Evolutionary conservation across 1,140 invertebrate species (phyloP).

Genomic region (Ceratoteleas bidentatus): DNA sequence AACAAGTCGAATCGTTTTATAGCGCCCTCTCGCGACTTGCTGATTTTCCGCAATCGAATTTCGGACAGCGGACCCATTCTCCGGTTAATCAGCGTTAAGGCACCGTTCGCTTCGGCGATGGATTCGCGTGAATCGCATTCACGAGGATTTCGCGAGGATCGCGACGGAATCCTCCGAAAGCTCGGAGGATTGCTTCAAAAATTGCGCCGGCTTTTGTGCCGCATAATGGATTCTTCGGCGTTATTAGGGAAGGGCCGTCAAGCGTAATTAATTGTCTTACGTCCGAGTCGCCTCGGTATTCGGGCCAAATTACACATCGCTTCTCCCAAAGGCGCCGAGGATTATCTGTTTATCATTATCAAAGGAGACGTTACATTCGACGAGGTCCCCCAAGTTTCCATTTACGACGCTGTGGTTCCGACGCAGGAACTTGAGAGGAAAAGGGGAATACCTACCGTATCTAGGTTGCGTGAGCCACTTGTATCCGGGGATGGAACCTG

Average conservation of each 20-base stretch:
- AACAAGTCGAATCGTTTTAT: conserved; percentile 43
- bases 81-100: too few species aligned
- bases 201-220: conserved; percentile 25
- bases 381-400: too few species aligned
- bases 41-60: conserved; percentile 11
- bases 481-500: too few species aligned
- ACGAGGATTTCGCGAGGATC: conserved; percentile 16
- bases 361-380: too few species aligned
- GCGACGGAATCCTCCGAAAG: conserved; percentile 1
- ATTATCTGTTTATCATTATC: conserved; percentile 8
- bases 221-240: conserved; percentile 16
- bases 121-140: conserved; percentile 26
- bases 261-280: conserved; percentile 13
- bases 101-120: conserved; percentile 1
- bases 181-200: conserved; percentile 22
- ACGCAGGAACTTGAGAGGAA: too few species aligned
- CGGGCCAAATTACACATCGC: background rate
- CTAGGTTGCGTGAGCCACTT: too few species aligned
- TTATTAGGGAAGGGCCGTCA: conserved; percentile 10
- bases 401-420: too few species aligned
- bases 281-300: background rate
- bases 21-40: conserved; percentile 1
- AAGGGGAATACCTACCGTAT: too few species aligned
- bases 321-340: conserved; percentile 6
- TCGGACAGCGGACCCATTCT: background rate